Evolutionary conservation across 2,113 vertebrate genomes (phyloP).

Genomic region (Orientallactaga bullata): DNA sequence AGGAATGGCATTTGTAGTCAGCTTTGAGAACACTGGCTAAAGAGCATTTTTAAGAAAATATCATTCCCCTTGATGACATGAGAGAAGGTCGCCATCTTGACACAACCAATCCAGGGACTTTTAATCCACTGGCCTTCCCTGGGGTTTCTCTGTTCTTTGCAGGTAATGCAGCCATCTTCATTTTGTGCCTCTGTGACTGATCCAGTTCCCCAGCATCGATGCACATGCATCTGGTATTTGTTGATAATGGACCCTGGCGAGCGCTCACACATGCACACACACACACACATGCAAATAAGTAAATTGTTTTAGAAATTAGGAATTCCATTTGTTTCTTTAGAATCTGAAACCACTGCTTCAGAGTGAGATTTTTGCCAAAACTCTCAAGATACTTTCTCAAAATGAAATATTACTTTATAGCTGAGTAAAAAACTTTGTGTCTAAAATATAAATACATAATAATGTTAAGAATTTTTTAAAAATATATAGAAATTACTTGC

Average conservation of each 20-base stretch:
- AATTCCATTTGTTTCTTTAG: background rate
- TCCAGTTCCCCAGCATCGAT: background rate
- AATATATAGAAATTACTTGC: background rate
- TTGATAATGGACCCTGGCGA: no score
- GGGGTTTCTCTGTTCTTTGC: background rate
- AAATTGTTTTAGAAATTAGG: background rate
- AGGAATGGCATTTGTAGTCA: background rate
- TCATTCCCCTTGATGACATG: background rate
- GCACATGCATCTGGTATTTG: no score
- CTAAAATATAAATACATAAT: background rate
- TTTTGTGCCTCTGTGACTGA: background rate
- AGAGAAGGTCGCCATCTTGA: background rate
- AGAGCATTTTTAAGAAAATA: fast-evolving
- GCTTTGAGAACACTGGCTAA: background rate
- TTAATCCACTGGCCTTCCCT: background rate
- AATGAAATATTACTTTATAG: background rate
- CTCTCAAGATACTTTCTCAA: background rate
- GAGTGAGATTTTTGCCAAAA: background rate
- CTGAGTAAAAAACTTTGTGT: background rate
- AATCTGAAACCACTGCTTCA: background rate
- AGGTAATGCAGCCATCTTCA: background rate
- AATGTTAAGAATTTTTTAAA: background rate
- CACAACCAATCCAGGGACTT: background rate
- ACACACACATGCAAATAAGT: background rate
- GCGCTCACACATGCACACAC: background rate